Evolutionary conservation across 2,113 vertebrate genomes (phyloP), one percentile per base, ranked within the genome.

Genomic region (Lepus americanus): DNA sequence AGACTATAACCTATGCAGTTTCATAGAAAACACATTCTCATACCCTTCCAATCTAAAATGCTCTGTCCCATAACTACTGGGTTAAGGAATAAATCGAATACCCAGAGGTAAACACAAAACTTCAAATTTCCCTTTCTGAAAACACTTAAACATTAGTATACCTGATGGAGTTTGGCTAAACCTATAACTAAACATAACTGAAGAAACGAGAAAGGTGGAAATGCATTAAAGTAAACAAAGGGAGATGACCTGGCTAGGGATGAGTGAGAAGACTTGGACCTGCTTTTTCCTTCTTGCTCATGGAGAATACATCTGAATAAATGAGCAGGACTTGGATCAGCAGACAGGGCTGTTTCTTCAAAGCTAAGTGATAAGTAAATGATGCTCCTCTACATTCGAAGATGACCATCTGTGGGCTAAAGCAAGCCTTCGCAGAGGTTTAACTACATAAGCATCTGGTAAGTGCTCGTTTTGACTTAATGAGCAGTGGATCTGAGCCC

Each of bases 41-140:
- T 31, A 44, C 13, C 61, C 16, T 92, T 79, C 49, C 80, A n/a
- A 83, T 91, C 77, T 92, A 78, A 94, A 94, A 74, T 61, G 7
- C 25, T 90, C 29, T 90, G 63, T 63, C 59, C 90, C 33, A 16
- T 90, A 86, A 95, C 82, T 92, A 72, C 36, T 69, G 11, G 64
- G 81, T 95, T 36, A 88, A 96, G 95, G 78, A 92, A 88, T 94
- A 94, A 93, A 90, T 88, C 31, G 93, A 95, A 89, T 82, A 67
- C 59, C 49, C 49, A 90, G 63, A 96, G 49, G 72, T 95, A 96
- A 96, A 94, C 29, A 59, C 67, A 55, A 20, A 94, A 70, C 90
- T 33, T 93, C 92, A 87, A 96, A 53, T n/a, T 87, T 82, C n/a
- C 66, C 61, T 95, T 92, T 85, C 33, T 12, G 25, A 88, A 82